Percentiles rank a stretch among this genome's conserved stretches.
Evolutionary conservation across 2,888 invertebrate genomes (phyloP).

Genomic region (Archips xylosteana): DNA sequence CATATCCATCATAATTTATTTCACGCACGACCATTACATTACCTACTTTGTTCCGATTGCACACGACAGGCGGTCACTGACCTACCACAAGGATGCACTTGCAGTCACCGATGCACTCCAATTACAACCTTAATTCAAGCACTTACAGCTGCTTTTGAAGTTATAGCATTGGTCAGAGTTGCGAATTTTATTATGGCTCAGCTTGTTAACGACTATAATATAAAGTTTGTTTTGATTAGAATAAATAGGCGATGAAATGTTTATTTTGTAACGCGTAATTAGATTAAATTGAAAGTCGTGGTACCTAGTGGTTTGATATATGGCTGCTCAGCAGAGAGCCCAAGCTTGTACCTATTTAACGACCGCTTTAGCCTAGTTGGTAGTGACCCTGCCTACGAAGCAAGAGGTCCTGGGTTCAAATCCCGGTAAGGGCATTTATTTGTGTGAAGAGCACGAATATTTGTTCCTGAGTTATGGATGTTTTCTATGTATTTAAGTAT

Average conservation of each 20-base stretch:
- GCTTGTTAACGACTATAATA: neutral
- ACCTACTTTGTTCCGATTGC: constrained; percentile 46
- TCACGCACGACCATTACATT: constrained; percentile 30
- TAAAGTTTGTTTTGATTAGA: neutral
- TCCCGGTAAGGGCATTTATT: no score
- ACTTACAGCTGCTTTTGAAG: neutral
- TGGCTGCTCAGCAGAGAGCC: no score
- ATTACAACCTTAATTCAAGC: neutral
- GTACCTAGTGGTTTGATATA: no score
- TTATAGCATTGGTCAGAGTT: neutral
- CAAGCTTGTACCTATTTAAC: no score
- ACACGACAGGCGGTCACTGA: constrained; percentile 58
- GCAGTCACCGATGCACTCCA: neutral
- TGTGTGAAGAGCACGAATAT: no score
- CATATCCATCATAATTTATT: constrained; percentile 34
- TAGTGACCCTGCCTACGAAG: no score
- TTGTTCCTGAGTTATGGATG: no score
- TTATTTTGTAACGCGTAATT: neutral
- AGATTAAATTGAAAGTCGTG: no score
- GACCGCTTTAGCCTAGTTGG: no score
- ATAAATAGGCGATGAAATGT: neutral
- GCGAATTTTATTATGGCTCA: constrained; percentile 11
- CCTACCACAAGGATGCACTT: constrained; percentile 66
- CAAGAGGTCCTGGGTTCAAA: no score
- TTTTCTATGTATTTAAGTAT: no score